Percentiles rank a stretch among this genome's conserved stretches.
phyloP scores from a whole-genome alignment of 1,140 invertebrate species.

The Rhyzopertha dominica region DNA sequence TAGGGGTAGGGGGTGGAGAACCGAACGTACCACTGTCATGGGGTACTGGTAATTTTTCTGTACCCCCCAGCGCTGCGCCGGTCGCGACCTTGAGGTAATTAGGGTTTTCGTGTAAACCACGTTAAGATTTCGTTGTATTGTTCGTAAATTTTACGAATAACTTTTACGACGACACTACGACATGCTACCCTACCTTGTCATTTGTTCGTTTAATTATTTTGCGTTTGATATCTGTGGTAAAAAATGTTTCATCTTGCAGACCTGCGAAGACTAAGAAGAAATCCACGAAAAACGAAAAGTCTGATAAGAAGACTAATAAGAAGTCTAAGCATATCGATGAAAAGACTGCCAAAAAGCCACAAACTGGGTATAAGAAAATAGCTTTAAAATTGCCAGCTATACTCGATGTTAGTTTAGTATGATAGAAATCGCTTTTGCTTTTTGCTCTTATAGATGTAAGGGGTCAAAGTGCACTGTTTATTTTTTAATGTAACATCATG shows the following conservation, averaged over 20 bases:
- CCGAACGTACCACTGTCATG: slow-evolving; percentile 52
- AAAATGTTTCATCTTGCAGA: slow-evolving; percentile 1
- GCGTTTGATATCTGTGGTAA: background rate
- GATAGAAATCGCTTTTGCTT: no score
- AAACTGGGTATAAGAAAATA: slow-evolving; percentile 17
- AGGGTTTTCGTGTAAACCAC: no score
- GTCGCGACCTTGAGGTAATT: no score
- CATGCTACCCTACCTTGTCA: background rate
- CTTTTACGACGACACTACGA: slow-evolving; percentile 1
- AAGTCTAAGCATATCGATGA: background rate
- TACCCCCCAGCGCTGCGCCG: no score
- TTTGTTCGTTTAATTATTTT: background rate
- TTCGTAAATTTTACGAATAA: no score
- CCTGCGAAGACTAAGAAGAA: slow-evolving; percentile 1
- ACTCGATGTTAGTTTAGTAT: slow-evolving; percentile 6
- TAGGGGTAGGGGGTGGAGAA: slow-evolving; percentile 36
- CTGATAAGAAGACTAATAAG: slow-evolving; percentile 4
- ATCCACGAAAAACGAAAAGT: background rate
- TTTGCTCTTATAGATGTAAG: no score
- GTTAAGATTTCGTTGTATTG: no score
- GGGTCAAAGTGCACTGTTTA: no score
- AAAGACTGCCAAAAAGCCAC: slow-evolving; percentile 1
- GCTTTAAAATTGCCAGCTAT: slow-evolving; percentile 11
- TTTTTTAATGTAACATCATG: no score
- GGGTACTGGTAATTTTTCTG: slow-evolving; percentile 38